Evolutionary conservation across 2,797 vertebrate species (phyloP).

Genomic region (Melanogrammus aeglefinus): DNA sequence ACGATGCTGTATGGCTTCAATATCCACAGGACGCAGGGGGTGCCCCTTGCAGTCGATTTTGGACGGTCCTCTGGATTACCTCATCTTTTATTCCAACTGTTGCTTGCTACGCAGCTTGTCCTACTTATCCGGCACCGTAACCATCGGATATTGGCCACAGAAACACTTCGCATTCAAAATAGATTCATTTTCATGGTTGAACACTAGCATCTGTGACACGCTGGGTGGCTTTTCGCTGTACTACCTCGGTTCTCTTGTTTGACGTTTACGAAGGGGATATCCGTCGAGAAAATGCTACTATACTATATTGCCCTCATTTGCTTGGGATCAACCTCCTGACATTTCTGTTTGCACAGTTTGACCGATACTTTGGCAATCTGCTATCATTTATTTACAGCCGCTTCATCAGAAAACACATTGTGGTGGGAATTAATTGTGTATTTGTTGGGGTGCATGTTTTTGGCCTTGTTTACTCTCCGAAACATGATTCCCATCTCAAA

Average conservation of each 20-base stretch:
- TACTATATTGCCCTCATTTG: slow-evolving; percentile 15
- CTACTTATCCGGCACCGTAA: slow-evolving; percentile 54
- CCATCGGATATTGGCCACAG: slow-evolving; percentile 45
- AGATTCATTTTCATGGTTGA: slow-evolving; percentile 69
- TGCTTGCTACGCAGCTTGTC: slow-evolving; percentile 45
- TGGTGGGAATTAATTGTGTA: slow-evolving; percentile 40
- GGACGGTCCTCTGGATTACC: slow-evolving; percentile 50
- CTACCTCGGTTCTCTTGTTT: slow-evolving; percentile 33
- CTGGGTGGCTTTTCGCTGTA: slow-evolving; percentile 26
- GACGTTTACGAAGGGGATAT: slow-evolving; percentile 47
- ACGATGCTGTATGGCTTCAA: not conserved
- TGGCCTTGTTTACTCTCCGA: slow-evolving; percentile 20
- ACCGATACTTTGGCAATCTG: slow-evolving; percentile 42
- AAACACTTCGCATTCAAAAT: slow-evolving; percentile 48
- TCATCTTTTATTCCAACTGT: slow-evolving; percentile 58
- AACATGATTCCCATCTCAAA: slow-evolving; percentile 5
- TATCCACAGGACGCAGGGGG: not conserved
- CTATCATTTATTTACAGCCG: slow-evolving; percentile 34
- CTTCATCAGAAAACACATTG: slow-evolving; percentile 33
- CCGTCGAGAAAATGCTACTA: slow-evolving; percentile 40
- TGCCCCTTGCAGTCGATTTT: slow-evolving; percentile 54
- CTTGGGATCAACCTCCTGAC: slow-evolving; percentile 46
- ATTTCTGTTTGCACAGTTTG: slow-evolving; percentile 46
- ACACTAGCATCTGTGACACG: slow-evolving; percentile 56
- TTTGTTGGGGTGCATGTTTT: slow-evolving; percentile 52